Conservation (phyloP, 2,797 vertebrate genomes). For the Poecilia velifera region DNA sequence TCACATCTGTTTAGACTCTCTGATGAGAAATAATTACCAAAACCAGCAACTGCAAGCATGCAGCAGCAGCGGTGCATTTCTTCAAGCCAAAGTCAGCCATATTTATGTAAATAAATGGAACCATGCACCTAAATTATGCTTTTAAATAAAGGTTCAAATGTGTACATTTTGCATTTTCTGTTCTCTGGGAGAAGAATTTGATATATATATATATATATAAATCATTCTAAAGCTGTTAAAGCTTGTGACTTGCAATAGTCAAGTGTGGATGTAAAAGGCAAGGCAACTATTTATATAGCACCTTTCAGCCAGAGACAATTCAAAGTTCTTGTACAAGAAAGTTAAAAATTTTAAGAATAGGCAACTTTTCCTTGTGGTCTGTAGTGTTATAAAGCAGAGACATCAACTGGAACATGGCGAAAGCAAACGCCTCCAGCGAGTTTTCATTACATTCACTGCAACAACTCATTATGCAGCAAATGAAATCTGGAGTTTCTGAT, state of each 20-base stretch:
- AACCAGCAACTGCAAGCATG: conserved; percentile 3
- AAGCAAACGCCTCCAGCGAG: neutral
- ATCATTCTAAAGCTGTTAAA: too few relatives aligned
- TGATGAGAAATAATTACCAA: neutral
- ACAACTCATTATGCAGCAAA: neutral
- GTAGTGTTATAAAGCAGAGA: neutral
- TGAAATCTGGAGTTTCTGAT: neutral
- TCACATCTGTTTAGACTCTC: conserved; percentile 3
- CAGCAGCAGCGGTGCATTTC: neutral
- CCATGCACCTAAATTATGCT: neutral
- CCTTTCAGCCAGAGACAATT: too few relatives aligned
- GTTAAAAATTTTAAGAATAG: too few relatives aligned
- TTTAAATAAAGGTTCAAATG: neutral
- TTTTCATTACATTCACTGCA: neutral
- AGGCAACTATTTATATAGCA: too few relatives aligned
- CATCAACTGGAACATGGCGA: neutral
- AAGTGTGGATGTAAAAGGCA: neutral
- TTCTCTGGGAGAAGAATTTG: neutral
- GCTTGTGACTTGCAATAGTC: neutral
- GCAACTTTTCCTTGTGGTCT: neutral
- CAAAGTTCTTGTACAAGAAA: too few relatives aligned
- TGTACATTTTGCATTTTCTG: neutral
- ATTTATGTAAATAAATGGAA: neutral
- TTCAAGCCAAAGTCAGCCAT: neutral
- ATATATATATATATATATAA: too few relatives aligned